Percentiles rank a stretch among this genome's conserved stretches.
Evolutionary conservation across 2,888 invertebrate species (phyloP).

Genomic region (Aromia moschata): DNA sequence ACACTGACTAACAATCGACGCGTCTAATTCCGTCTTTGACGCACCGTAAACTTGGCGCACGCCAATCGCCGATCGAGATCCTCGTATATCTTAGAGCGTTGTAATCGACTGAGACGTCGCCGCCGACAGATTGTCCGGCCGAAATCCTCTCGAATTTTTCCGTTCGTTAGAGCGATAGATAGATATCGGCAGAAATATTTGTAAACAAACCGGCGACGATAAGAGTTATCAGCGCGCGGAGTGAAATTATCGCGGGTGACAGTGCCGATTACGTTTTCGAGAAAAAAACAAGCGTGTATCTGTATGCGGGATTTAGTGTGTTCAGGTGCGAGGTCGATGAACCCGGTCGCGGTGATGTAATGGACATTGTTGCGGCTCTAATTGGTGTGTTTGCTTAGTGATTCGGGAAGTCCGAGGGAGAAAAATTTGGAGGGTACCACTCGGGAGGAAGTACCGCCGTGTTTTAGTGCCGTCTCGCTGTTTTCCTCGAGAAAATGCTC

Average conservation of each 20-base stretch:
- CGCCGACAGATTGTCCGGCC: background rate
- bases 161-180: background rate
- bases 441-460: background rate
- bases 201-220: background rate
- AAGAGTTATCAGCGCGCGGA: background rate
- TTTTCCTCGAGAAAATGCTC: too few species aligned
- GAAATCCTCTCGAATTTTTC: background rate
- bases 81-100: background rate
- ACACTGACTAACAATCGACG: too few species aligned
- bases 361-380: background rate
- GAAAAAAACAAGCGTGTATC: conserved; percentile 2
- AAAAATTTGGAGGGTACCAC: background rate
- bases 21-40: too few species aligned
- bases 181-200: background rate
- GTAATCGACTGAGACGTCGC: background rate
- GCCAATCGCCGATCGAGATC: background rate
- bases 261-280: background rate
- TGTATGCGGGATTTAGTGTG: background rate
- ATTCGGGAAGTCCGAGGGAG: background rate
- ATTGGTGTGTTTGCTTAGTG: conserved; percentile 1
- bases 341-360: conserved; percentile 2
- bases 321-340: conserved; percentile 1
- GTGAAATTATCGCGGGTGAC: background rate
- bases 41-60: background rate
- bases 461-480: too few species aligned